Conservation (phyloP, 2,888 invertebrate genomes). For the Sericinus montela region DNA sequence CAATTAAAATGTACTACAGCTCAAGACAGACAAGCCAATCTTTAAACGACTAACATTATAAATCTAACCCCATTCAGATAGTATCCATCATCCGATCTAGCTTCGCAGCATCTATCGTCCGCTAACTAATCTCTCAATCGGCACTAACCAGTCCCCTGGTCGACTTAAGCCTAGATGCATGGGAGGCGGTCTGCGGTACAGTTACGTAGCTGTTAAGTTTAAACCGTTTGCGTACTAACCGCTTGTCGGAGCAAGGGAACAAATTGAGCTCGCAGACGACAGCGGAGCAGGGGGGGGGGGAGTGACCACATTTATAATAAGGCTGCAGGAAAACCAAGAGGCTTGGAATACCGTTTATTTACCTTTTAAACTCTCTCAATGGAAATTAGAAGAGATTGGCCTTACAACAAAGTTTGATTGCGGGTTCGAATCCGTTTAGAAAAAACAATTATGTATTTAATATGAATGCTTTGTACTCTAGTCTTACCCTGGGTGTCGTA, state of each 20-base stretch:
- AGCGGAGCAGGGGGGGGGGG: background rate
- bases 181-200: conserved; percentile 9
- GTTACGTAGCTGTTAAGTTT: conserved; percentile 8
- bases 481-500: too few relatives aligned
- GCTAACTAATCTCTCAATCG: conserved; percentile 10
- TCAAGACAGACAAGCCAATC: too few relatives aligned
- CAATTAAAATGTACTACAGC: too few relatives aligned
- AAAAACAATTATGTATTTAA: too few relatives aligned
- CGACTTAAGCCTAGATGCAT: conserved; percentile 16
- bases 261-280: conserved; percentile 1
- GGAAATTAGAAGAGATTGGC: too few relatives aligned
- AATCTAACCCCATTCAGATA: background rate
- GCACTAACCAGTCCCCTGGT: conserved; percentile 2
- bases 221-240: conserved; percentile 4
- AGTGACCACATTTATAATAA: background rate
- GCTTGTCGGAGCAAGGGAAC: conserved; percentile 7
- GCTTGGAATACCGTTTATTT: too few relatives aligned
- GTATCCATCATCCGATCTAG: background rate
- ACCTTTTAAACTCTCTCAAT: too few relatives aligned
- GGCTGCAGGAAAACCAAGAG: background rate
- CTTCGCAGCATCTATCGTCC: background rate
- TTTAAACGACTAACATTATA: too few relatives aligned
- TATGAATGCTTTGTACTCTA: too few relatives aligned
- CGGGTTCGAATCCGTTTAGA: too few relatives aligned
- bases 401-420: too few relatives aligned